Evolutionary conservation across 2,113 vertebrate species (phyloP).

Genomic region (Dicerorhinus sumatrensis): DNA sequence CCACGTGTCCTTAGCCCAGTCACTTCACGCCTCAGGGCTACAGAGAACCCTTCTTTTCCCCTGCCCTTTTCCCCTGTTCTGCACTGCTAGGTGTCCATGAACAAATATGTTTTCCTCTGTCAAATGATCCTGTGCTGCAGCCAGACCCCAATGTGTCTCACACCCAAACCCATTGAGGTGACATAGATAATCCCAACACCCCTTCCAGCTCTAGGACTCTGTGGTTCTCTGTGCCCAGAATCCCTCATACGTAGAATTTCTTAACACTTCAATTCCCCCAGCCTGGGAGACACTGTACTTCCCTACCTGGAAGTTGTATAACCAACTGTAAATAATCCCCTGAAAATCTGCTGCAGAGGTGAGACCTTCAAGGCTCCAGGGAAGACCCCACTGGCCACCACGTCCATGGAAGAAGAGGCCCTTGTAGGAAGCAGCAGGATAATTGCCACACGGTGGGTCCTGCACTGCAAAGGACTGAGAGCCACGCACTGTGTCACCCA

Average conservation of each 20-base stretch:
- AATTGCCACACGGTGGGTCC: neutral
- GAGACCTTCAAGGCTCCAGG: neutral
- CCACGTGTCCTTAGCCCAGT: neutral
- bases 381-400: neutral
- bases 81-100: neutral
- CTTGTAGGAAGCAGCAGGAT: neutral
- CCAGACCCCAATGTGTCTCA: neutral
- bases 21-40: neutral
- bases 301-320: neutral
- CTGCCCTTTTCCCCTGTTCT: neutral
- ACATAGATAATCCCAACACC: neutral
- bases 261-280: neutral
- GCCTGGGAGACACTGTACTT: neutral
- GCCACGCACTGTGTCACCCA: neutral
- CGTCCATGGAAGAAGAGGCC: neutral
- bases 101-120: neutral
- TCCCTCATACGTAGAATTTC: neutral
- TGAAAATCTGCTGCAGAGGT: neutral
- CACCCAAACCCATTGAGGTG: neutral
- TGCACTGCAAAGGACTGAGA: neutral
- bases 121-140: neutral
- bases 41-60: neutral
- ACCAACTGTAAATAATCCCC: neutral
- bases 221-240: neutral
- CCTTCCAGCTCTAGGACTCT: constrained; percentile 3